Evolutionary conservation across 2,113 vertebrate genomes (phyloP).

Genomic region (Perca fluviatilis): DNA sequence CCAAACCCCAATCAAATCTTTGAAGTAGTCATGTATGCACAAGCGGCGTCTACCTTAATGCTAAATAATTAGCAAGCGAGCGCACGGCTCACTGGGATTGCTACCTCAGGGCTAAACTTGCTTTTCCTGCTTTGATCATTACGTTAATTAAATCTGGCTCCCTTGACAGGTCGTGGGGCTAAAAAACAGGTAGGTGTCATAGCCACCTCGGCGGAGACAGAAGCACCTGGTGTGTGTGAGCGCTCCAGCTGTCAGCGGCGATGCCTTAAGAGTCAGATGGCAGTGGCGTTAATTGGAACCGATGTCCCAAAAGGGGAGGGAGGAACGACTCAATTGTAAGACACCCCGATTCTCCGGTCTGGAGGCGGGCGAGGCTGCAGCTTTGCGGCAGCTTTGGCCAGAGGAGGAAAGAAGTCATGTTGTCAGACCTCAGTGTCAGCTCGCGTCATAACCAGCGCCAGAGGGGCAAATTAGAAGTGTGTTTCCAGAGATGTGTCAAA

Average conservation of each 20-base stretch:
- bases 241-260: constrained; percentile 75
- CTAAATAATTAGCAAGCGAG: constrained; percentile 86
- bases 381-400: constrained; percentile 76
- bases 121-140: constrained; percentile 87
- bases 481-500: constrained; percentile 84
- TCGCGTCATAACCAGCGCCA: constrained; percentile 76
- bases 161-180: constrained; percentile 82
- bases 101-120: constrained; percentile 84
- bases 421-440: constrained; percentile 84
- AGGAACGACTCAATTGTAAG: constrained; percentile 65
- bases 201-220: constrained; percentile 73
- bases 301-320: constrained; percentile 77
- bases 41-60: constrained; percentile 87
- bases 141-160: constrained; percentile 88
- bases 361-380: constrained; percentile 68
- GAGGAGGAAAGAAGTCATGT: constrained; percentile 82
- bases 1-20: constrained; percentile 86
- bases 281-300: constrained; percentile 76
- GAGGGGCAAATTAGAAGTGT: constrained; percentile 82
- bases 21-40: constrained; percentile 86
- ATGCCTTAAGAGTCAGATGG: constrained; percentile 69
- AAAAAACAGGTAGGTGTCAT: constrained; percentile 86
- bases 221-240: constrained; percentile 83
- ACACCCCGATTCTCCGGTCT: constrained; percentile 67
- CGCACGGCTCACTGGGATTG: constrained; percentile 76